Evolutionary conservation across 2,113 vertebrate species (phyloP).

Genomic region (Pandion haliaetus): DNA sequence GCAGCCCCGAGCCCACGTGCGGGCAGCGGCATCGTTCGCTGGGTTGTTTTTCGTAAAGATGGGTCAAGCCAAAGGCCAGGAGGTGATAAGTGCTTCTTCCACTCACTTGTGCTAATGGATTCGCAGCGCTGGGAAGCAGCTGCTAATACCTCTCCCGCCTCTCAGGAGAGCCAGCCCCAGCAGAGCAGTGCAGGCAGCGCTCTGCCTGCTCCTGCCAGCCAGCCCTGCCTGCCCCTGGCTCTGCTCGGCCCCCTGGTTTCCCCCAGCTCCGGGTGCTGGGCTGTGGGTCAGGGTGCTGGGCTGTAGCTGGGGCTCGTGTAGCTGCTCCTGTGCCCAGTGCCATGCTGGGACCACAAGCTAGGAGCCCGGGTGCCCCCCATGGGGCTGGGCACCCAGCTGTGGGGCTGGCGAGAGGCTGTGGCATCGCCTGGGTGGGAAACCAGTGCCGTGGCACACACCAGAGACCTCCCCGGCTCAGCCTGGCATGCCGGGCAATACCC

Average conservation of each 20-base stretch:
- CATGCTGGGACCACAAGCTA: background rate
- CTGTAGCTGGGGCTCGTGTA: accelerated
- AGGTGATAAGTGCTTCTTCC: background rate
- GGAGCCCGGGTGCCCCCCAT: no score
- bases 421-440: background rate
- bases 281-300: background rate
- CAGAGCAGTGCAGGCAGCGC: background rate
- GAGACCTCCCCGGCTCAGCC: background rate
- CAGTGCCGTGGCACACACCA: background rate
- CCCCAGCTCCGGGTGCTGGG: background rate
- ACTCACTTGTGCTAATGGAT: background rate
- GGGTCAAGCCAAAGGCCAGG: background rate
- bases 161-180: background rate
- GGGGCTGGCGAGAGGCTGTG: background rate
- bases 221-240: background rate
- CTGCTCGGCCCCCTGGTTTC: accelerated
- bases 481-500: background rate
- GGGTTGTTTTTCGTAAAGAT: background rate
- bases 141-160: background rate
- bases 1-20: background rate
- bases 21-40: background rate
- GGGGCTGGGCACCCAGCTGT: background rate
- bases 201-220: background rate
- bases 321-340: background rate
- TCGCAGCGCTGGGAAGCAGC: background rate